These are phyloP conservation scores for Bostrychus sinensis DNA, from an alignment of 2,113 vertebrate genomes.

Conservation along the genomic window DNA sequence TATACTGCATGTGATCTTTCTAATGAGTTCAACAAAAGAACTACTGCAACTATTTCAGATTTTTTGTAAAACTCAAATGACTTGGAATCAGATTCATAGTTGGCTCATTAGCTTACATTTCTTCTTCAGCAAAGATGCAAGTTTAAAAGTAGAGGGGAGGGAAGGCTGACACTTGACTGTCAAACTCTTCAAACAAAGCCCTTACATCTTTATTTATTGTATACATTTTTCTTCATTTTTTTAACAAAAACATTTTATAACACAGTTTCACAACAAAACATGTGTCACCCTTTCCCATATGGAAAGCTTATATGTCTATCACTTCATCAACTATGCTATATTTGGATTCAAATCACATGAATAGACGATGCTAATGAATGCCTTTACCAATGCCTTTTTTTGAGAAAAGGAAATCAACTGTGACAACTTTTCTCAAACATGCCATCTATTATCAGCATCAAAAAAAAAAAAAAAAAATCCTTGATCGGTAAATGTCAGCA, in stretches of 20 bases:
- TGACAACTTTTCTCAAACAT: not conserved
- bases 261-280: constrained; percentile 2
- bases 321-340: constrained; percentile 14
- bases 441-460: not conserved
- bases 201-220: not conserved
- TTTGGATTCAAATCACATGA: constrained; percentile 48
- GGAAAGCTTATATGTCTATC: no score
- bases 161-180: no score
- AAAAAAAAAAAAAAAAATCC: no score
- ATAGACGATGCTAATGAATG: constrained; percentile 3
- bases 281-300: no score
- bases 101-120: no score
- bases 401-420: constrained; percentile 12
- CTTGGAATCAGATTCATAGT: no score
- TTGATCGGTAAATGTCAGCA: not conserved
- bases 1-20: not conserved
- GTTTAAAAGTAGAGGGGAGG: not conserved
- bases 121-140: no score
- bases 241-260: not conserved
- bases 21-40: no score
- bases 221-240: not conserved
- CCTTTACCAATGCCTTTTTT: constrained; percentile 13
- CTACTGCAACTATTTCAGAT: no score
- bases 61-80: not conserved
- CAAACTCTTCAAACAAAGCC: not conserved